phyloP scores from a whole-genome alignment of 64 coral and sea anemone species.

The Stichodactyla mertensii region DNA sequence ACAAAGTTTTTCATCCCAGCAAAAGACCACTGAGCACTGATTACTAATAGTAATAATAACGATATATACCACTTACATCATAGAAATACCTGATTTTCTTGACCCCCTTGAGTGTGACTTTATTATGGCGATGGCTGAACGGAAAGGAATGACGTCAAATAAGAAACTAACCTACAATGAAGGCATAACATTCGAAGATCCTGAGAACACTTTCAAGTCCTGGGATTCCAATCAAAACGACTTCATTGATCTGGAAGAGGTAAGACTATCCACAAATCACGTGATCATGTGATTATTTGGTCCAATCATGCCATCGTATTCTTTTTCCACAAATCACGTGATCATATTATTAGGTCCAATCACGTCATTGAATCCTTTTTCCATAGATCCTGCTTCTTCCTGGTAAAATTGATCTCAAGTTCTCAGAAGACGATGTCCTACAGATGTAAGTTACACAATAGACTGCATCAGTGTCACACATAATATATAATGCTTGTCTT shows the following conservation, averaged over 20 bases:
- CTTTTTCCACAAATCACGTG: no score
- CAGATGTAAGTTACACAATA: constrained; percentile 55
- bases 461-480: no score
- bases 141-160: constrained; percentile 60
- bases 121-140: constrained; percentile 69
- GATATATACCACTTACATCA: neutral
- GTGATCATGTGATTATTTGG: neutral
- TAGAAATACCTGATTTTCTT: constrained; percentile 80
- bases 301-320: neutral
- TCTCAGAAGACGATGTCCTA: constrained; percentile 52
- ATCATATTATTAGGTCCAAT: no score
- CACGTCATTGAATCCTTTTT: neutral
- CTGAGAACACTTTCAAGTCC: constrained; percentile 54
- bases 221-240: constrained; percentile 73
- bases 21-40: no score
- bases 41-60: neutral
- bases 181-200: constrained; percentile 70
- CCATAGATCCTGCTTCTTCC: constrained; percentile 70
- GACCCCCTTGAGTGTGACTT: constrained; percentile 77
- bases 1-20: no score
- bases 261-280: neutral
- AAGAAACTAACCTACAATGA: constrained; percentile 52
- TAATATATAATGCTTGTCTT: neutral
- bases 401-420: constrained; percentile 74
- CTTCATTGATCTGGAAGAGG: constrained; percentile 81